A percentile compares a stretch with the other conserved stretches of the same genome.
Conservation (phyloP, 2,888 invertebrate species). For the Agonopterix subpropinquella region DNA sequence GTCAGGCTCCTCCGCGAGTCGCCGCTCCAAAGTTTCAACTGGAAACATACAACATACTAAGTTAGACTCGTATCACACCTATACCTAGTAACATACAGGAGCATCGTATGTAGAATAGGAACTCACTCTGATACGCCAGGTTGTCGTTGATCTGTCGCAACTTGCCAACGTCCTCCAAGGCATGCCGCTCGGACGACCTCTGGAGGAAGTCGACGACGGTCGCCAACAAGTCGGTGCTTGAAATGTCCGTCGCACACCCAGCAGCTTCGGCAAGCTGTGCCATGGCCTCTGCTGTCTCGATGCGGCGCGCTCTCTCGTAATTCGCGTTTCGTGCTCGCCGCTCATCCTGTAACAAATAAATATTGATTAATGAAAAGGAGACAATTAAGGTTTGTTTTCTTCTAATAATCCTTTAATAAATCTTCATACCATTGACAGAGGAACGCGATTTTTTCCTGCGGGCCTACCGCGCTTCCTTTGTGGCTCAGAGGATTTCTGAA, state of each 20-base stretch:
- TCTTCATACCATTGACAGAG: slow-evolving; percentile 32
- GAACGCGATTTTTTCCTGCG: slow-evolving; percentile 30
- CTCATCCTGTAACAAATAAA: slow-evolving; percentile 25
- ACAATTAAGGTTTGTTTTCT: not conserved
- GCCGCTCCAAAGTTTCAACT: slow-evolving; percentile 16
- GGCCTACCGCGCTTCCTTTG: slow-evolving; percentile 33
- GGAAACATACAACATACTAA: not conserved
- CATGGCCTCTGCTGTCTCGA: slow-evolving; percentile 31
- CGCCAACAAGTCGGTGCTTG: slow-evolving; percentile 21
- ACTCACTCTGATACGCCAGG: slow-evolving; percentile 29
- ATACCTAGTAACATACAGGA: too few relatives aligned
- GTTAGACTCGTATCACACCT: too few relatives aligned
- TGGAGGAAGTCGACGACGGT: slow-evolving; percentile 27
- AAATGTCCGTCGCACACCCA: slow-evolving; percentile 1
- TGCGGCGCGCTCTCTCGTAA: slow-evolving; percentile 39
- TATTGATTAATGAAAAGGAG: not conserved
- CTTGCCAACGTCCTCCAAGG: slow-evolving; percentile 18
- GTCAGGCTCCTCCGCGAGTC: slow-evolving; percentile 9
- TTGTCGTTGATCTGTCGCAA: slow-evolving; percentile 24
- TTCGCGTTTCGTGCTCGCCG: slow-evolving; percentile 39
- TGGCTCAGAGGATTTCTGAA: not conserved
- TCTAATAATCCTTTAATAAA: not conserved
- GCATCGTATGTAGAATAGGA: not conserved
- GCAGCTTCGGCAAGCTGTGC: slow-evolving; percentile 26
- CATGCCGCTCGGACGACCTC: slow-evolving; percentile 4